Base-by-base conservation (phyloP, 2,113 vertebrate species). In the Saimiri boliviensis region DNA sequence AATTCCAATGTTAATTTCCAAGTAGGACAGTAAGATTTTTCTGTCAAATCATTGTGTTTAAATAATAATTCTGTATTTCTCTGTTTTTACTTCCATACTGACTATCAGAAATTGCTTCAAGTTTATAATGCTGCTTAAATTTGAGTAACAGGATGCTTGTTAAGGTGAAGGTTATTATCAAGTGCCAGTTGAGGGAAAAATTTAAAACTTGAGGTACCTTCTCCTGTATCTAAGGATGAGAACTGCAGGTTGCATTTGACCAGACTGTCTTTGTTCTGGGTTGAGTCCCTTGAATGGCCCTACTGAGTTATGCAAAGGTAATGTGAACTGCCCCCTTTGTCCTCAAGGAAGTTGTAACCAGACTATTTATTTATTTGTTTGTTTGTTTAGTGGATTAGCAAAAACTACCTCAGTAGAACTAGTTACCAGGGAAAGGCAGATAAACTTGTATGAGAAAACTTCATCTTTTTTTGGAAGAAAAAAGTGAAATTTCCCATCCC, bases 41-140 rank as follows among this genome's bases (percentile, higher is more conserved):
- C 8, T 74, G 21, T 81, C 37, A 82, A 52, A 76, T 3, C 19
- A 80, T 35, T 73, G 35, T 45, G 84, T 32, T 58, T 80, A 47
- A 93, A 19, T 45, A 90, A 60, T 70, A 86, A 70, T 86, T 80
- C 52, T 87, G 25, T 63, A 66, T 91, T 73, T 93, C 27, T 95
- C 84, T 54, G 14, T 16, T 88, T 70, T 73, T 87, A 52, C 1
- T 89, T n/a, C 16, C 21, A 45, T n/a, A 56, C 21, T 85, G 60
- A 37, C 52, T 35, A 45, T 25, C 40, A 87, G 42, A 85, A 91
- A 32, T 77, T 85, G 5, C 40, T 85, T 92, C 47, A 70, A 82
- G 20, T 73, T 89, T 60, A 89, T 47, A 52, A 27, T 25, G 63
- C 27, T 82, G 12, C 42, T 80, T 27, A 89, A 63, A 92, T 85